phyloP scores from a whole-genome alignment of 2,797 vertebrate genomes.

The Graptemys geographica region DNA sequence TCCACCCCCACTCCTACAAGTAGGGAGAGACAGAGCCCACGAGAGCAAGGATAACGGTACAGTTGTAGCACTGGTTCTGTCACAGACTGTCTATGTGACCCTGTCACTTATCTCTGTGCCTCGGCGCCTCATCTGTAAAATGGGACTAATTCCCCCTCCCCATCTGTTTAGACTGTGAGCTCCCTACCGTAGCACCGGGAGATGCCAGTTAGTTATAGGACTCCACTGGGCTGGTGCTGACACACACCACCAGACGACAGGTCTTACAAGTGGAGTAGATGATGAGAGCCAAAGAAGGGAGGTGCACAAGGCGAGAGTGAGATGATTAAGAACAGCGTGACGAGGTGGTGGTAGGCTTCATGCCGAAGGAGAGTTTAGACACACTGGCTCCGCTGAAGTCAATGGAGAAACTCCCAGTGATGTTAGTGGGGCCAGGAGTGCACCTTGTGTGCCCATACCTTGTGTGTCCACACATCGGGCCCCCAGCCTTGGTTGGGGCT shows the following conservation, averaged over 20 bases:
- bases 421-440: background rate
- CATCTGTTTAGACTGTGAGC: background rate
- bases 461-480: background rate
- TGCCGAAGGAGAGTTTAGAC: background rate
- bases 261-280: background rate
- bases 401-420: background rate
- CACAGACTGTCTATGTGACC: background rate
- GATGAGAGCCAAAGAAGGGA: background rate
- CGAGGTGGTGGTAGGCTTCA: background rate
- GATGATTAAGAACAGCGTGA: no score
- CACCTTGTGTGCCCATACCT: background rate
- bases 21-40: background rate
- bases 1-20: background rate
- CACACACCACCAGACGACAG: background rate
- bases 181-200: background rate
- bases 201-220: background rate
- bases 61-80: background rate
- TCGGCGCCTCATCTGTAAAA: background rate
- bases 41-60: background rate
- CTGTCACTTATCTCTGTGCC: background rate
- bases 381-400: background rate
- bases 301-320: background rate
- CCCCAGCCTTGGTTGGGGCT: background rate
- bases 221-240: background rate
- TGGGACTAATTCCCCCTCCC: background rate